These are phyloP conservation scores for Motacilla alba DNA, from an alignment of 2,113 vertebrate genomes.

Conservation along the genomic window DNA sequence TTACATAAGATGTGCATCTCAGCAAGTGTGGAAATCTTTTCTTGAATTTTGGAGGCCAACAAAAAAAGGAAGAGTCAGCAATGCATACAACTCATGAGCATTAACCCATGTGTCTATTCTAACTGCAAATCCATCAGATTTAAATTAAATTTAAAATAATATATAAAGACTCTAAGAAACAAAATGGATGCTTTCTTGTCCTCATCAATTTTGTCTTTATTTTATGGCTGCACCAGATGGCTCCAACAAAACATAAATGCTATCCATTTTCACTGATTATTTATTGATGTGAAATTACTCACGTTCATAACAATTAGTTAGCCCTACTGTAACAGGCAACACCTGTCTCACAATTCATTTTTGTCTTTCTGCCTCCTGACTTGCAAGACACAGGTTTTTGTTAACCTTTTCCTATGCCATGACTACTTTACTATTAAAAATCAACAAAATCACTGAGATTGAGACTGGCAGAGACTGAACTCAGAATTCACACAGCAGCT, in stretches of 20 bases:
- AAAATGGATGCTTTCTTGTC: neutral
- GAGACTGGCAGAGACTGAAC: neutral
- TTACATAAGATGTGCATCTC: neutral
- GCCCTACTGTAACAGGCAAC: neutral
- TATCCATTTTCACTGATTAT: neutral
- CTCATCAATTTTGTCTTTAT: neutral
- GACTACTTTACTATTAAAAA: neutral
- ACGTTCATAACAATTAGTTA: slow-evolving; percentile 34
- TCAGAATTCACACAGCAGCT: neutral
- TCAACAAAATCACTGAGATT: neutral
- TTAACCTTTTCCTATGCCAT: neutral
- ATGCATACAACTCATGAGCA: neutral
- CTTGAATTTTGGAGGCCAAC: neutral
- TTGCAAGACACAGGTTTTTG: neutral
- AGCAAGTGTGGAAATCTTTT: neutral
- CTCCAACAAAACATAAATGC: neutral
- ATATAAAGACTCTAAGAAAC: neutral
- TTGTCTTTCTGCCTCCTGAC: neutral
- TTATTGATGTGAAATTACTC: slow-evolving; percentile 25
- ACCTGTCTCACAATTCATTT: neutral
- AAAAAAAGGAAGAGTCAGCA: neutral
- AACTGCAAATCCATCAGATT: neutral
- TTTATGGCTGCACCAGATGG: neutral
- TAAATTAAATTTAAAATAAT: neutral
- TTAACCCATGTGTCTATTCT: neutral